These are phyloP conservation scores for Oscheius myriophilus DNA, from an alignment of 2,888 invertebrate genomes.

Conservation along the genomic window DNA sequence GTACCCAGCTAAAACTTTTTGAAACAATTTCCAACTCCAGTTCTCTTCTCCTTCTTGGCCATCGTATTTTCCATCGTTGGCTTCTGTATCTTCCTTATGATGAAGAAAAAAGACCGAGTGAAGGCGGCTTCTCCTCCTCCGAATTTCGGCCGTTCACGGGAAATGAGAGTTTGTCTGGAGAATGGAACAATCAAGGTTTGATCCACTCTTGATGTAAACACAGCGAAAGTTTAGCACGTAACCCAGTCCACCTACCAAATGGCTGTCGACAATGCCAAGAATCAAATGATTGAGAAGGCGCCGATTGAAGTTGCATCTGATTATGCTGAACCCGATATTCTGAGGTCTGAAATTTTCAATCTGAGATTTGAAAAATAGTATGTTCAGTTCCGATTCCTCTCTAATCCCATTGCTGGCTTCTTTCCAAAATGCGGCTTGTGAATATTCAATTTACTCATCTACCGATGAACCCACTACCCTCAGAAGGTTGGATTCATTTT, in stretches of 20 bases:
- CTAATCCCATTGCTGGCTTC: constrained; percentile 18
- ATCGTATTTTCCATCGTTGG: constrained; percentile 15
- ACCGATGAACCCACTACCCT: background rate
- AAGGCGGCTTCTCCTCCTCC: constrained; percentile 55
- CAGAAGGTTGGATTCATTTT: background rate
- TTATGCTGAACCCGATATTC: constrained; percentile 64
- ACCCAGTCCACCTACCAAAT: constrained; percentile 59
- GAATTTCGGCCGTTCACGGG: constrained; percentile 26
- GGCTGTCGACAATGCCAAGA: constrained; percentile 56
- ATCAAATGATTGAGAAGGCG: constrained; percentile 53
- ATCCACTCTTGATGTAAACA: background rate
- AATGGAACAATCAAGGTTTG: constrained; percentile 44
- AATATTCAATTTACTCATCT: constrained; percentile 6
- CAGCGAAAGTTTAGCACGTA: constrained; percentile 38
- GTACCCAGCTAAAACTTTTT: background rate
- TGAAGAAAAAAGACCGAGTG: constrained; percentile 46
- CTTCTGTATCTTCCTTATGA: constrained; percentile 7
- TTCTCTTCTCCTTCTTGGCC: constrained; percentile 38
- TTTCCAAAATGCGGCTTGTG: constrained; percentile 19
- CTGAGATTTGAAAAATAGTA: too few species aligned
- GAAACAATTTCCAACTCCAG: constrained; percentile 14
- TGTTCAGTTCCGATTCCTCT: constrained; percentile 17
- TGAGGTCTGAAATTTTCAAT: too few species aligned
- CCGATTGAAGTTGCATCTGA: constrained; percentile 49
- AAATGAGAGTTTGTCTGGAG: constrained; percentile 43